Base-by-base conservation (phyloP, 2,797 vertebrate genomes). In the Chelon auratus region DNA sequence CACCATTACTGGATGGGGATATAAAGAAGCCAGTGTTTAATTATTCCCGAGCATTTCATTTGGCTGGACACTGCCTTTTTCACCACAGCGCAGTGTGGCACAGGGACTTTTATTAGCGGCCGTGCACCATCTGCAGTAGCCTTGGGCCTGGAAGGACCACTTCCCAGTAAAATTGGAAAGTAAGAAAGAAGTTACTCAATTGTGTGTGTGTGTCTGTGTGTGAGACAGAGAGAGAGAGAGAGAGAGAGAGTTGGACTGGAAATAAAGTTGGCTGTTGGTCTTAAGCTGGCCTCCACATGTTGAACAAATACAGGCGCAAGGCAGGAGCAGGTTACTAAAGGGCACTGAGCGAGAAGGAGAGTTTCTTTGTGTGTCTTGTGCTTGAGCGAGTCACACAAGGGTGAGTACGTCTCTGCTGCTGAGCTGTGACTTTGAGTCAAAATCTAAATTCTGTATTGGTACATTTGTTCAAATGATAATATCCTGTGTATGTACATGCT, bases 1-100 rank as follows among this genome's bases (percentile, higher is more conserved):
- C 76, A 77, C 58, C 14, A 2, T n/a, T 67, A 24, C 54, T 68
- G 55, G 52, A 22, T 5, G 24, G 39, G 24, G 18, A 59, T 68
- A 87, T 78, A 85, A 89, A 86, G 77, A 69, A 18, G 33, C 61
- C 75, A 77, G 68, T 85, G 84, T 87, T 86, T 80, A 75, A 59
- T 77, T 80, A 84, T 69, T 62, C 62, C 70, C 53, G 6, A 37
- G 50, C 14, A 45, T 57, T 83, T 69, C 83, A 69, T 77, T 55
- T 72, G 80, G 69, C 64, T 51, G 82, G 80, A 54, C 22, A 13
- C 68, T 39, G 75, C 72, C 68, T 60, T 26, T 45, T 59, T 77
- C 33, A 73, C 73, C 65, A 30, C 70, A 79, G 54, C 30, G 1
- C 68, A 66, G 68, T 61, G 24, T 50, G 30, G 61, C 53, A 36